Evolutionary conservation across 37 sponge, comb jelly and placozoan genomes (phyloP).

Genomic region (Petrosia ficiformis): DNA sequence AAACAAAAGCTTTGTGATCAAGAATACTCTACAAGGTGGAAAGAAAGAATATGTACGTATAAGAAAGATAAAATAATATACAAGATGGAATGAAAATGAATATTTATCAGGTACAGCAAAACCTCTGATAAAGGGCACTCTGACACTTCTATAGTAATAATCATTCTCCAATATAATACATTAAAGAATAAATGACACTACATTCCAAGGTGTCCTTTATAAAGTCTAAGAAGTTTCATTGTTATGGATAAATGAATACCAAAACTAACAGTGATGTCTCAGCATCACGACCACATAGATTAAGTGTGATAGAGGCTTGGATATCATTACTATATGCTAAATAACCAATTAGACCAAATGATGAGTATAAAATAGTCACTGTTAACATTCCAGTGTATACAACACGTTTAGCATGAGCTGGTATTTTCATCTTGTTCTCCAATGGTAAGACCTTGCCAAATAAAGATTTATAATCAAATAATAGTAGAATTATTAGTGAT

Average conservation of each 20-base stretch:
- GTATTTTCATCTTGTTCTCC: conserved; percentile 88
- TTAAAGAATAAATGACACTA: no score
- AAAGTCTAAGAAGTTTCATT: no score
- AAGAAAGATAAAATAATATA: no score
- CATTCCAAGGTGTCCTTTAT: no score
- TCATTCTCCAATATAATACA: no score
- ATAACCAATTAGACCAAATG: conserved; percentile 67
- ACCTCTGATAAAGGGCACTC: no score
- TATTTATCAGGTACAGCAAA: no score
- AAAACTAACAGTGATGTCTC: conserved; percentile 19
- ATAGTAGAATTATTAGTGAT: not conserved
- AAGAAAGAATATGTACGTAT: not conserved
- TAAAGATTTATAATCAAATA: no score
- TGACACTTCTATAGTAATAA: no score
- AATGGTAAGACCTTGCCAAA: conserved; percentile 68
- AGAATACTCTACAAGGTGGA: conserved; percentile 40
- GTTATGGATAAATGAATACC: no score
- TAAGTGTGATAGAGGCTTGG: conserved; percentile 62
- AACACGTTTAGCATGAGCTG: conserved; percentile 41
- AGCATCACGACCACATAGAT: conserved; percentile 13
- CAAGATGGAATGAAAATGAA: no score
- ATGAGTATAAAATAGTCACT: conserved; percentile 21
- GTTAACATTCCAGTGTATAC: conserved; percentile 47
- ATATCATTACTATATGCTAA: conserved; percentile 61
- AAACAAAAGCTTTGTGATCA: conserved; percentile 56